Percentiles rank a stretch among this genome's conserved stretches.
These are phyloP conservation scores for Laupala kohalensis DNA, from an alignment of 1,140 invertebrate species.

Conservation along the genomic window DNA sequence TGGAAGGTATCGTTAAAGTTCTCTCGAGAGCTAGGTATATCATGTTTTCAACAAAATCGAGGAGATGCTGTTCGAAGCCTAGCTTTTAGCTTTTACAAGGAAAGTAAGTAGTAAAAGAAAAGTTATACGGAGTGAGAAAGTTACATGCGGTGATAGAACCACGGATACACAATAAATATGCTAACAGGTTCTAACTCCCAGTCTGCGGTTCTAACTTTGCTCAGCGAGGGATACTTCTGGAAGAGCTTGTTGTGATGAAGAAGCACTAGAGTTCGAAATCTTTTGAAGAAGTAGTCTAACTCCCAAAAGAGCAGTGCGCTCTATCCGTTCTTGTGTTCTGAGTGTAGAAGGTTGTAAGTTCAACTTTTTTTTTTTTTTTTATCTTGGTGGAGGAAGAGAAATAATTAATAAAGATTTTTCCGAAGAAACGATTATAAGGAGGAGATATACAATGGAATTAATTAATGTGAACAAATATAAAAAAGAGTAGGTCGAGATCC, in stretches of 20 bases:
- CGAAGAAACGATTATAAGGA: too few species aligned
- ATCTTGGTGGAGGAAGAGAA: too few species aligned
- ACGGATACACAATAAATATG: not conserved
- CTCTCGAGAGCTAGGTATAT: not conserved
- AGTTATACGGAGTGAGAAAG: not conserved
- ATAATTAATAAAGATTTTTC: too few species aligned
- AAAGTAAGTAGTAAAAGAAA: not conserved
- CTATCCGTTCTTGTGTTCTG: too few species aligned
- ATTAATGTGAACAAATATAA: too few species aligned
- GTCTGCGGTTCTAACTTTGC: not conserved
- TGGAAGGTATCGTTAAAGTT: not conserved
- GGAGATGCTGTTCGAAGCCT: not conserved
- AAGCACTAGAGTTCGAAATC: not conserved
- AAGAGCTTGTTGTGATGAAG: not conserved
- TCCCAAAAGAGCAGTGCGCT: too few species aligned
- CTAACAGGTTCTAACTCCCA: not conserved
- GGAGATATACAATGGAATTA: too few species aligned
- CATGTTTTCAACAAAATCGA: not conserved
- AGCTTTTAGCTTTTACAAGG: not conserved
- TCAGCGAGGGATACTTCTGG: not conserved
- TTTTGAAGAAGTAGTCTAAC: too few species aligned
- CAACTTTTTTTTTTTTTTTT: not conserved
- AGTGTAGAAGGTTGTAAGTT: not conserved
- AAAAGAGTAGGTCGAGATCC: too few species aligned
- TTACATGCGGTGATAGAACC: not conserved